Percentiles rank a stretch among this genome's conserved stretches.
These are phyloP conservation scores for Papilio demoleus DNA, from an alignment of 2,888 invertebrate genomes.

Conservation along the genomic window DNA sequence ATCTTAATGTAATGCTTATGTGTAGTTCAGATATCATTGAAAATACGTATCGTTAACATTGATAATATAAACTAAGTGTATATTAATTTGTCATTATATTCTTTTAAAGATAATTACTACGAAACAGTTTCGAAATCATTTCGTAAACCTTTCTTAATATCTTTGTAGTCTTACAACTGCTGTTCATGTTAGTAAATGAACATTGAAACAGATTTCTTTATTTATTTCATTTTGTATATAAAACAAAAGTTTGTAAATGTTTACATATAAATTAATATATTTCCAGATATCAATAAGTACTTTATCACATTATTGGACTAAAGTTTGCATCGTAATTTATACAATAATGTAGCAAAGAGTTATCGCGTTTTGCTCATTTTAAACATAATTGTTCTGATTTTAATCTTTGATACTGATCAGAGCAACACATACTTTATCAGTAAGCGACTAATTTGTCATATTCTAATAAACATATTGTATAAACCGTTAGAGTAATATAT, in stretches of 20 bases:
- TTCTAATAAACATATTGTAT: no score
- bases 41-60: neutral
- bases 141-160: no score
- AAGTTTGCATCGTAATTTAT: constrained; percentile 8
- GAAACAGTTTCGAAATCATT: no score
- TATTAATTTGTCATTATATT: neutral
- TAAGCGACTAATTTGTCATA: no score
- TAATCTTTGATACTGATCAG: neutral
- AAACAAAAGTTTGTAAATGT: neutral
- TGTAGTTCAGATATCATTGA: constrained; percentile 26
- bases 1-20: constrained; percentile 17
- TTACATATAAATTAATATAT: constrained; percentile 13
- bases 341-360: constrained; percentile 7
- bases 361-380: neutral
- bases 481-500: constrained; percentile 5
- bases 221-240: neutral
- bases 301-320: neutral
- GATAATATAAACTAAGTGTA: neutral
- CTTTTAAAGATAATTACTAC: no score
- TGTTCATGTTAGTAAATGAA: no score
- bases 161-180: no score
- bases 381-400: neutral
- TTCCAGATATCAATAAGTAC: neutral
- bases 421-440: no score
- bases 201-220: no score